Evolutionary conservation across 2,797 vertebrate genomes (phyloP), one percentile per base, ranked within the genome.

Genomic region (Squalus acanthias): DNA sequence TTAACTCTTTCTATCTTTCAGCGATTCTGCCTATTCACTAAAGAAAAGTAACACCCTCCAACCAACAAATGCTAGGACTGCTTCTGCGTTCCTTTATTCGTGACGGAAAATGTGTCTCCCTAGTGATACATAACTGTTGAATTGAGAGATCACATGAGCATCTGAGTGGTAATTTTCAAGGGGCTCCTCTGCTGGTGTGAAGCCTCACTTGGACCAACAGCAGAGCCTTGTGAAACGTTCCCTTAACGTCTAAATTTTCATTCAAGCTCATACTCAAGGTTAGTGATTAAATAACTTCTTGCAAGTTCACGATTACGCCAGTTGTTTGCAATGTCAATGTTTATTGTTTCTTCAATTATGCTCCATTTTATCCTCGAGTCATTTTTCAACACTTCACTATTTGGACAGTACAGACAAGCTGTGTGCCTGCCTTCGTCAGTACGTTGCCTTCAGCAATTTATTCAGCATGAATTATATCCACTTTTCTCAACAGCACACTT

Each of bases 321-420:
- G 6, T 9, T 46, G 12, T 82, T 82, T 82, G 39, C 87, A 89
- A 89, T 60, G 53, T 60, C 53, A 33, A 15, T 89, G 82, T 5
- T 50, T 85, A 39, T 8, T n/a, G 53, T 89, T 89, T 74, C 72
- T 60, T 93, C 63, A 67, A 20, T 39, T 63, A n/a, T 91, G 88
- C 57, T 91, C 88, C 88, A 67, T 39, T 92, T 93, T 93, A 67
- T 65, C 91, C 15, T 67, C n/a, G 67, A 67, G n/a, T 93, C 33
- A 93, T 67, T 93, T 93, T 33, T 29, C n/a, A 65, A 39, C 15
- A 0, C 17, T 67, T 67, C 91, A 67, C 9, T 93, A 33, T 9
- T 67, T 24, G n/a, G 17, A 39, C 91, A 67, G 33, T 24, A 93
- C 67, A 93, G 91, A 39, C 60, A 92, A 65, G 60, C 89, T 15